Evolutionary conservation across 2,113 vertebrate genomes (phyloP).

Genomic region (Eulemur rufifrons): DNA sequence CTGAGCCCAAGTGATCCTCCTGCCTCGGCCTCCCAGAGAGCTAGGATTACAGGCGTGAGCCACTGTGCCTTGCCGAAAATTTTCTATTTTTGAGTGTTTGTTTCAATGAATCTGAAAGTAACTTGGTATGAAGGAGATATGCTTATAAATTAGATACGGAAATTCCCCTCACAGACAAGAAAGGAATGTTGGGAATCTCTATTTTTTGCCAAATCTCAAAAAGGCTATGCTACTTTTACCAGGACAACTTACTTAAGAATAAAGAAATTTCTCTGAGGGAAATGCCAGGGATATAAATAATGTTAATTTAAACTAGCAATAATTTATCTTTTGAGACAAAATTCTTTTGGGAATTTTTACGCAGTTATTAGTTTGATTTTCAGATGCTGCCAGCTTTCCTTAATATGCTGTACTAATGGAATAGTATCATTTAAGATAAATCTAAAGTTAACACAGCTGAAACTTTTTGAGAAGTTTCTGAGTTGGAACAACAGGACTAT

Average conservation of each 20-base stretch:
- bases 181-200: background rate
- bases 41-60: too few relatives aligned
- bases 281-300: background rate
- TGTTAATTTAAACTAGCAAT: background rate
- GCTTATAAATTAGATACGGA: background rate
- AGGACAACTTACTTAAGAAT: background rate
- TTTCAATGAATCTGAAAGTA: background rate
- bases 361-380: slow-evolving; percentile 11
- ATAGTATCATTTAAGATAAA: background rate
- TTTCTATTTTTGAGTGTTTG: slow-evolving; percentile 11
- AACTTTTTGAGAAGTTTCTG: background rate
- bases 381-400: background rate
- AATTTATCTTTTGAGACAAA: background rate
- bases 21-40: too few relatives aligned
- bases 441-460: background rate
- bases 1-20: too few relatives aligned
- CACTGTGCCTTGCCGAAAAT: too few relatives aligned
- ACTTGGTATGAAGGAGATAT: background rate
- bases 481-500: background rate
- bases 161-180: background rate
- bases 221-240: background rate
- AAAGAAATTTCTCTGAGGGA: background rate
- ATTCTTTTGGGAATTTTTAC: background rate
- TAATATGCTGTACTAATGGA: background rate
- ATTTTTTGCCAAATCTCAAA: background rate